Evolutionary conservation across 2,888 invertebrate species (phyloP), one percentile per base, ranked within the genome.

Genomic region (Psylliodes chrysocephalus): DNA sequence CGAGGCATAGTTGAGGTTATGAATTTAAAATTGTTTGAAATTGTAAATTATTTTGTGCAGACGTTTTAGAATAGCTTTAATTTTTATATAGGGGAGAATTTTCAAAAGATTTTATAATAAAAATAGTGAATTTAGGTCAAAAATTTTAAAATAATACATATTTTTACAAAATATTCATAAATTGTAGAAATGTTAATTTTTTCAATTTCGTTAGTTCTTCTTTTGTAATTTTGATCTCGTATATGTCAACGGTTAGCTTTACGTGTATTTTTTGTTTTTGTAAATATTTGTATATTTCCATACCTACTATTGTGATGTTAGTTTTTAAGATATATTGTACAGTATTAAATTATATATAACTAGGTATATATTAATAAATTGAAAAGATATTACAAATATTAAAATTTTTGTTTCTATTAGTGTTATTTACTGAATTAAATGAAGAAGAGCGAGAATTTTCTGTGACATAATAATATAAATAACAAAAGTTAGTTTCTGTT

Each of bases 1-100:
- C 81, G 8, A 77, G 81, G 65, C 78, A 77, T 56, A 77, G 77
- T 71, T 79, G 75, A 74, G 54, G 53, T 38, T 35, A 35, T 35
- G 14, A 35, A 35, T 14, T 35, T n/a, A 35, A 2, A 10, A 33
- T 33, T 33, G 33, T 33, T 7, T 7, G 10, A n/a, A 33, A 33
- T 33, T 33, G 33, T 33, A 17, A 44, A 44, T 44, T 44, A 10
- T 10, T 44, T 44, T 44, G 44, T 44, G 17, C 10, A 44, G 17
- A 2, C 22, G 25, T 46, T 5, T 19, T 22, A 25, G 22, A 25
- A 10, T 44, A 22, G 44, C 44, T 44, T 44, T 46, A 46, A n/a
- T 25, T 22, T 10, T 22, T 44, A n/a, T 46, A n/a, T 46, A 46
- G 25, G 46, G 46, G 22, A n/a, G 46, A 14, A 46, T 46, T 14